These are phyloP conservation scores for Papilio aristodemus DNA, from an alignment of 1,140 invertebrate species.

Conservation along the genomic window DNA sequence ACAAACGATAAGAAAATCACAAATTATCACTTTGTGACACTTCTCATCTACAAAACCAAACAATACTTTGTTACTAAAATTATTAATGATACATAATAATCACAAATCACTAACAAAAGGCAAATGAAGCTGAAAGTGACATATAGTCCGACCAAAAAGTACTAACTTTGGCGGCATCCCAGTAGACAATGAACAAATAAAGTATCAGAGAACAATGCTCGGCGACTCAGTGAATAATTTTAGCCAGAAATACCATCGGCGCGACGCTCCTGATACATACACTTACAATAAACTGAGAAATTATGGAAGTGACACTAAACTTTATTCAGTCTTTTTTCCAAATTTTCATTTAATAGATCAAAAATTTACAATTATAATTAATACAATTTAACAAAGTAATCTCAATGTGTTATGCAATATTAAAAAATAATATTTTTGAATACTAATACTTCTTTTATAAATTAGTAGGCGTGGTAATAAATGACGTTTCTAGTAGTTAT, in stretches of 20 bases:
- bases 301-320: slow-evolving; percentile 29
- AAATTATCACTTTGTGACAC: neutral
- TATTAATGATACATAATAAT: slow-evolving; percentile 20
- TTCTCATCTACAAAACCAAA: slow-evolving; percentile 6
- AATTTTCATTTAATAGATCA: too few relatives aligned
- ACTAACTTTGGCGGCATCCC: slow-evolving; percentile 40
- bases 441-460: too few relatives aligned
- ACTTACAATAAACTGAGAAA: slow-evolving; percentile 38
- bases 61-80: slow-evolving; percentile 9
- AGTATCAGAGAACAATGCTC: slow-evolving; percentile 71
- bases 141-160: slow-evolving; percentile 42
- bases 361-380: too few relatives aligned
- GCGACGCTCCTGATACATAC: slow-evolving; percentile 46
- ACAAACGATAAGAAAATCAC: neutral
- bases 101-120: slow-evolving; percentile 21
- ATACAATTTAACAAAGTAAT: too few relatives aligned
- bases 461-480: neutral
- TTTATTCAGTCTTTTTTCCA: too few relatives aligned
- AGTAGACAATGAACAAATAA: slow-evolving; percentile 59
- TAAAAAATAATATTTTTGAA: too few relatives aligned
- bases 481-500: slow-evolving; percentile 14
- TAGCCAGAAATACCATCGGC: slow-evolving; percentile 58
- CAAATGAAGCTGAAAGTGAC: slow-evolving; percentile 21
- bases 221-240: slow-evolving; percentile 70
- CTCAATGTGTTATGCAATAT: too few relatives aligned